These are phyloP conservation scores for Polypterus bichir DNA, from an alignment of 2,113 vertebrate species.

Conservation along the genomic window DNA sequence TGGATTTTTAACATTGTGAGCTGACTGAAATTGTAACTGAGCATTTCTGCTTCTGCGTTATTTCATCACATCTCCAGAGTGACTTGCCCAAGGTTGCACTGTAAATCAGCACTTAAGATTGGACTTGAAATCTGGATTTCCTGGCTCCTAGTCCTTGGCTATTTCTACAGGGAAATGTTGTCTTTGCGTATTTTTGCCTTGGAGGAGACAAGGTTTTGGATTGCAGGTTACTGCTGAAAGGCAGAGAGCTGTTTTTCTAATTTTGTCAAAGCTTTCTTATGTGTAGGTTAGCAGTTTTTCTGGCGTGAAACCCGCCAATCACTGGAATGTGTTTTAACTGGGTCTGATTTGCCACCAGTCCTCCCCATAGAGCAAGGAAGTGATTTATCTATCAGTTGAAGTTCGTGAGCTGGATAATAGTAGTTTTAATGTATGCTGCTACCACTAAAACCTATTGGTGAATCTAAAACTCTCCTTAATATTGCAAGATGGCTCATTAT, in stretches of 20 bases:
- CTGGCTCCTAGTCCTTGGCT: constrained; percentile 7
- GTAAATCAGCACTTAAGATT: constrained; percentile 6
- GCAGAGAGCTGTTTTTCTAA: neutral
- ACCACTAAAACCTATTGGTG: constrained; percentile 46
- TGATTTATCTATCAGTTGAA: constrained; percentile 4
- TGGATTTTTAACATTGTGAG: too few relatives aligned
- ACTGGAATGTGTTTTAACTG: neutral
- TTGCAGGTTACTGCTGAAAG: neutral
- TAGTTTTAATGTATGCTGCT: neutral
- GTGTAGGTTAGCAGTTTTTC: neutral
- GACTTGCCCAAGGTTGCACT: constrained; percentile 12
- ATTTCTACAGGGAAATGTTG: neutral
- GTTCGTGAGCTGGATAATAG: neutral
- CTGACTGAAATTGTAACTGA: too few relatives aligned
- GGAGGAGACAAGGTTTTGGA: constrained; percentile 2
- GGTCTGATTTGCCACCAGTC: neutral
- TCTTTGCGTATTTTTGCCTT: neutral
- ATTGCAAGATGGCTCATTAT: constrained; percentile 63
- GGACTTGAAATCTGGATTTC: constrained; percentile 6
- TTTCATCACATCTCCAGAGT: neutral
- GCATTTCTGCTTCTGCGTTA: too few relatives aligned
- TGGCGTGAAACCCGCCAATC: neutral
- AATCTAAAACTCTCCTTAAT: constrained; percentile 56
- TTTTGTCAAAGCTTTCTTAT: constrained; percentile 1
- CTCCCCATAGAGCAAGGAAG: neutral